Evolutionary conservation across 2,797 vertebrate species (phyloP).

Genomic region (Coregonus sp.): DNA sequence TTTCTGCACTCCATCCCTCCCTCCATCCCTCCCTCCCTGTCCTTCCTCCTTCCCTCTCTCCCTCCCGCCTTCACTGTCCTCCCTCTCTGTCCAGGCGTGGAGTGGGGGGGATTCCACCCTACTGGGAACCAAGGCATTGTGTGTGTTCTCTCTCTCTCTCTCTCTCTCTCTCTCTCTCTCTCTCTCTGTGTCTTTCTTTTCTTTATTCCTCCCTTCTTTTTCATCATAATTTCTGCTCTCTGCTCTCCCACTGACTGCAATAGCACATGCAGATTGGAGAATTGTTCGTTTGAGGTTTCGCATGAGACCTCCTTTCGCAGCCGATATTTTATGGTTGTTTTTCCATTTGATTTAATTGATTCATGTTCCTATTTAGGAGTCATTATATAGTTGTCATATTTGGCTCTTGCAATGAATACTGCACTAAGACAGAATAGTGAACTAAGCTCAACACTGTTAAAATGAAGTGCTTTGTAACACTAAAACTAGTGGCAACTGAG

Average conservation of each 20-base stretch:
- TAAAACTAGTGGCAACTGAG: too few relatives aligned
- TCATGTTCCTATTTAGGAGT: background rate
- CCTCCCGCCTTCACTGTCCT: background rate
- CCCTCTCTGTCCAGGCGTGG: constrained; percentile 39
- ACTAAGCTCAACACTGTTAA: background rate
- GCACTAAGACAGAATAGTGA: background rate
- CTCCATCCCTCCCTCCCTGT: background rate
- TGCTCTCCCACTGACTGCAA: background rate
- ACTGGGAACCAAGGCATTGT: constrained; percentile 38
- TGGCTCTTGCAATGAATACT: background rate
- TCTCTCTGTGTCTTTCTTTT: background rate
- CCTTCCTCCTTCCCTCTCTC: too few relatives aligned
- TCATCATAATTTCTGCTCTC: background rate
- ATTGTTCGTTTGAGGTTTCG: too few relatives aligned
- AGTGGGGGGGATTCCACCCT: constrained; percentile 36
- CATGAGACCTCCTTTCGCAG: too few relatives aligned
- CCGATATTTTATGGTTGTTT: background rate
- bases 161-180: constrained; percentile 8
- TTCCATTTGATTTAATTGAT: background rate
- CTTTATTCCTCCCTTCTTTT: background rate
- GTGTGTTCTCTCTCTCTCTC: constrained; percentile 32
- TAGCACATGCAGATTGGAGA: background rate
- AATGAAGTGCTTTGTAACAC: too few relatives aligned
- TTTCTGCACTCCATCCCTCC: constrained; percentile 60
- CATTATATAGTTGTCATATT: background rate